Conservation (phyloP, 2,888 invertebrate genomes). For the Dynastes hyllus region DNA sequence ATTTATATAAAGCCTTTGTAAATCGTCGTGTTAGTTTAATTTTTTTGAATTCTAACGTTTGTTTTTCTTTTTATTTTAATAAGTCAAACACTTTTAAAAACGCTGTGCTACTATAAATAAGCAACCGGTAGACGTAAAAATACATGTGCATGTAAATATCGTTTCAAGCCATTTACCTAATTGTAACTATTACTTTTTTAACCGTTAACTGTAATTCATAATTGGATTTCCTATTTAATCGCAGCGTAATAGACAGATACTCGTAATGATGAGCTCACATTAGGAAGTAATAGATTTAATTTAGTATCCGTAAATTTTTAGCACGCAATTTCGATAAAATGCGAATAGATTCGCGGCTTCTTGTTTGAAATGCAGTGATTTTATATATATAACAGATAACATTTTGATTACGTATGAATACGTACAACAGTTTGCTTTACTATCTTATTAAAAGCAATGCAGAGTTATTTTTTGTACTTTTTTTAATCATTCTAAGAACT, state of each 20-base stretch:
- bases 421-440: no score
- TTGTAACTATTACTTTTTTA: slow-evolving; percentile 31
- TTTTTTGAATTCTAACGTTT: slow-evolving; percentile 9
- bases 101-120: slow-evolving; percentile 25
- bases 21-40: slow-evolving; percentile 7
- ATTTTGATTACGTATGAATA: no score
- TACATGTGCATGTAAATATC: slow-evolving; percentile 28
- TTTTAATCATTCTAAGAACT: no score
- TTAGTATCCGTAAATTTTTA: slow-evolving; percentile 11
- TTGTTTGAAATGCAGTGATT: no score
- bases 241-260: not conserved
- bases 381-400: no score
- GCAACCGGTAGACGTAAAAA: slow-evolving; percentile 21
- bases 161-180: slow-evolving; percentile 21
- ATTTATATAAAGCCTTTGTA: slow-evolving; percentile 45
- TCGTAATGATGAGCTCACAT: not conserved
- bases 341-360: no score
- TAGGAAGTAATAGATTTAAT: slow-evolving; percentile 3
- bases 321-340: not conserved
- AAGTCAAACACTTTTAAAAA: not conserved
- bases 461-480: no score
- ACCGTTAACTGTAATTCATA: slow-evolving; percentile 21
- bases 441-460: no score
- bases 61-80: slow-evolving; percentile 18
- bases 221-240: slow-evolving; percentile 3